Conservation (phyloP, 2,888 invertebrate species). For the Drosophila tripunctata region DNA sequence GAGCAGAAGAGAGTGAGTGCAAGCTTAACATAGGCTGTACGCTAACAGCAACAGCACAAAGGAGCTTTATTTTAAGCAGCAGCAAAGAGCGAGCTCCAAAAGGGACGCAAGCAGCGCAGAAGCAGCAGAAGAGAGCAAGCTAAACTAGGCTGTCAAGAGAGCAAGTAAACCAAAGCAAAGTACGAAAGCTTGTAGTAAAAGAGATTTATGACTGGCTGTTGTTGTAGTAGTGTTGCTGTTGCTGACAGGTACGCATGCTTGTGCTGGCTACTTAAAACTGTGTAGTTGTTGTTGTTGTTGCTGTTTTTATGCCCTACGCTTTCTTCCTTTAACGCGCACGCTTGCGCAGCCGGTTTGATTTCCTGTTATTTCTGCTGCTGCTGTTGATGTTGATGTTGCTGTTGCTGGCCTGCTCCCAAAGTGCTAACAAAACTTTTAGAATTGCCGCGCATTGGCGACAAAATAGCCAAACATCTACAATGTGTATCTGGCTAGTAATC, state of each 20-base stretch:
- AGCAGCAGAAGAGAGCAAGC: not conserved
- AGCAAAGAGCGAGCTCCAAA: not conserved
- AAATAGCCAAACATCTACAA: constrained; percentile 28
- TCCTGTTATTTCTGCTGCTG: constrained; percentile 75
- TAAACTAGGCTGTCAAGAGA: constrained; percentile 2
- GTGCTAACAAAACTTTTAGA: constrained; percentile 66
- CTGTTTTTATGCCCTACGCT: constrained; percentile 37
- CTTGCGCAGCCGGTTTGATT: constrained; percentile 81
- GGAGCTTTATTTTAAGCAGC: not conserved
- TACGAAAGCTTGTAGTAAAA: constrained; percentile 12
- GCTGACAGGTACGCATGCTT: constrained; percentile 28
- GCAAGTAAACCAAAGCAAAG: constrained; percentile 4
- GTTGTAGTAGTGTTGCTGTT: constrained; percentile 8
- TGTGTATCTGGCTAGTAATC: constrained; percentile 16
- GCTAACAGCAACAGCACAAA: not conserved
- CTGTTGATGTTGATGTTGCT: too few relatives aligned
- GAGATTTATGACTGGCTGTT: constrained; percentile 50
- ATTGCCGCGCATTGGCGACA: constrained; percentile 56
- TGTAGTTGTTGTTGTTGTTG: constrained; percentile 1
- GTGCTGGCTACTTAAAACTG: constrained; percentile 2
- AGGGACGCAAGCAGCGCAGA: not conserved
- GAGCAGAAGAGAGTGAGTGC: not conserved
- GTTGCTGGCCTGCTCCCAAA: constrained; percentile 48
- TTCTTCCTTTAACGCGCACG: constrained; percentile 34
- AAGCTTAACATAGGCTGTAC: too few relatives aligned